Evolutionary conservation across 1,140 invertebrate species (phyloP).

Genomic region (Ceratosolen solmsi): DNA sequence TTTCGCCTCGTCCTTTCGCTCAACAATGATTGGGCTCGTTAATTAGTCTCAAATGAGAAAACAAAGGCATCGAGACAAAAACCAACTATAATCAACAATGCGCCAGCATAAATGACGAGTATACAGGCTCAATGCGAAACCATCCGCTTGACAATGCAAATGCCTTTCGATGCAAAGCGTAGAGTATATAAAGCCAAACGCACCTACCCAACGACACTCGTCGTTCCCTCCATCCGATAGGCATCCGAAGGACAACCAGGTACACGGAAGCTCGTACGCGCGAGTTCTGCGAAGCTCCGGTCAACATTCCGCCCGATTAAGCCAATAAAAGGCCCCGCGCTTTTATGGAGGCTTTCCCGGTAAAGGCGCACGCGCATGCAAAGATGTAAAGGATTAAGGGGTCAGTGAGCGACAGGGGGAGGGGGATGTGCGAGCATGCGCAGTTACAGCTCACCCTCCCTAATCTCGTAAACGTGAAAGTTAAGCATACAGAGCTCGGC

Average conservation of each 20-base stretch:
- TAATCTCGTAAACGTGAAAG: conserved; percentile 42
- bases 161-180: not conserved
- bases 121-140: not conserved
- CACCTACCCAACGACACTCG: too few relatives aligned
- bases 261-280: not conserved
- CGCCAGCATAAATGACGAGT: not conserved
- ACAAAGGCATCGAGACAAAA: not conserved
- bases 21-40: not conserved
- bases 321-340: not conserved
- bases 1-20: not conserved
- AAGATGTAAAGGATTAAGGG: conserved; percentile 20
- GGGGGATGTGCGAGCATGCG: not conserved
- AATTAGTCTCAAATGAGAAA: not conserved
- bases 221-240: not conserved
- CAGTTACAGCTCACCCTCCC: not conserved
- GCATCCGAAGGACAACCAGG: not conserved
- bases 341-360: conserved; percentile 4
- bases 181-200: not conserved
- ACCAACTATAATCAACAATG: not conserved
- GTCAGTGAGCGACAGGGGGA: not conserved
- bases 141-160: not conserved
- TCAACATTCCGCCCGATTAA: conserved; percentile 9
- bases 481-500: conserved; percentile 38
- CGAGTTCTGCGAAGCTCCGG: not conserved
- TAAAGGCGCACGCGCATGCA: not conserved